Evolutionary conservation across 1,140 invertebrate genomes (phyloP).

Genomic region (Coptotermes formosanus): DNA sequence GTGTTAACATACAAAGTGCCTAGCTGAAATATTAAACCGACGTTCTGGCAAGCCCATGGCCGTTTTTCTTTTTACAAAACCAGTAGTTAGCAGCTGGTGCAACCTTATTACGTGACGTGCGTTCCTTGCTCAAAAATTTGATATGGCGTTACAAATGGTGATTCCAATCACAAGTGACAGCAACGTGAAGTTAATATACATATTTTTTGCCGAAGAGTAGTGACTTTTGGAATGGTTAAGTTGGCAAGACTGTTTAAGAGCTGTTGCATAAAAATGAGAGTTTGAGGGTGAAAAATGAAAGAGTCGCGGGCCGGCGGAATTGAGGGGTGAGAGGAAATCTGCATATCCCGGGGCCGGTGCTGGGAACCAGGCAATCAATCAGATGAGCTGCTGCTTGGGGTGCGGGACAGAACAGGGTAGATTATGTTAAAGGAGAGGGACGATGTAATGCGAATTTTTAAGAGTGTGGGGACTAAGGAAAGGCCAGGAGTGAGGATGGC

Average conservation of each 20-base stretch:
- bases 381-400: constrained; percentile 10
- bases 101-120: neutral
- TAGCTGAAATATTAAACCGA: neutral
- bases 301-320: constrained; percentile 23
- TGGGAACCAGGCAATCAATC: constrained; percentile 13
- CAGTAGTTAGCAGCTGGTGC: neutral
- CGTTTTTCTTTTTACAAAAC: neutral
- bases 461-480: neutral
- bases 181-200: constrained; percentile 3
- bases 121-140: neutral
- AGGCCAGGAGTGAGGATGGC: neutral
- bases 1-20: too few species aligned
- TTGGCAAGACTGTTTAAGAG: constrained; percentile 28
- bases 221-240: constrained; percentile 16
- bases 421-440: constrained; percentile 24
- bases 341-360: constrained; percentile 25
- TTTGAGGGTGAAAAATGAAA: constrained; percentile 29
- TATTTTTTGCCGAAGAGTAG: neutral
- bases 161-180: neutral
- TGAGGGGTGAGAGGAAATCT: constrained; percentile 20
- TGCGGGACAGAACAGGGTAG: neutral
- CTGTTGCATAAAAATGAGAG: constrained; percentile 31
- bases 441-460: constrained; percentile 24
- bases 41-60: neutral
- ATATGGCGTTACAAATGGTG: neutral